Evolutionary conservation across 2,797 vertebrate species (phyloP).

Genomic region (Muscicapa striata): DNA sequence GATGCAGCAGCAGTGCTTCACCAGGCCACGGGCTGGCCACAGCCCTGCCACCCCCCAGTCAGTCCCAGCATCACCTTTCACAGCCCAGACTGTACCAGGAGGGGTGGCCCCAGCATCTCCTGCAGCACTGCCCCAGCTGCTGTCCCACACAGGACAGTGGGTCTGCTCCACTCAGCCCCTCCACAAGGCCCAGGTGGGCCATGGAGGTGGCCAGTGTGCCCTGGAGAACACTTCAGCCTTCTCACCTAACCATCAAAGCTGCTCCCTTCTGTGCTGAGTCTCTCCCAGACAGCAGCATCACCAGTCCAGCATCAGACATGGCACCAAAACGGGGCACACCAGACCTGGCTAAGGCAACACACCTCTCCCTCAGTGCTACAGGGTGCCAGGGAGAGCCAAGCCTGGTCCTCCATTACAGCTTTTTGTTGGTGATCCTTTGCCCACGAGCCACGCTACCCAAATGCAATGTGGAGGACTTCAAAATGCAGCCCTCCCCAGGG

Average conservation of each 20-base stretch:
- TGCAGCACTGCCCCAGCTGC: background rate
- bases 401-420: background rate
- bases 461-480: background rate
- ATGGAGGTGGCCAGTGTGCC: rapidly evolving
- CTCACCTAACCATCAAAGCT: background rate
- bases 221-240: background rate
- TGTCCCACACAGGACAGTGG: background rate
- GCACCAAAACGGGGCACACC: background rate
- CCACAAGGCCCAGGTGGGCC: background rate
- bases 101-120: background rate
- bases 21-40: background rate
- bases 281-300: background rate
- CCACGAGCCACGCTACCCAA: background rate
- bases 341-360: rapidly evolving
- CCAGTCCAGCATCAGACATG: background rate
- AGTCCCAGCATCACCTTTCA: rapidly evolving
- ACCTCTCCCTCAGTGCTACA: background rate
- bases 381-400: background rate
- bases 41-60: background rate
- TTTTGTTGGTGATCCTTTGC: background rate
- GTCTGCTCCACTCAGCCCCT: background rate
- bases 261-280: background rate
- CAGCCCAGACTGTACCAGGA: background rate
- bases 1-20: background rate
- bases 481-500: background rate